Conservation (phyloP, 2,797 vertebrate species). For the Parotocinclus haroldoi region DNA sequence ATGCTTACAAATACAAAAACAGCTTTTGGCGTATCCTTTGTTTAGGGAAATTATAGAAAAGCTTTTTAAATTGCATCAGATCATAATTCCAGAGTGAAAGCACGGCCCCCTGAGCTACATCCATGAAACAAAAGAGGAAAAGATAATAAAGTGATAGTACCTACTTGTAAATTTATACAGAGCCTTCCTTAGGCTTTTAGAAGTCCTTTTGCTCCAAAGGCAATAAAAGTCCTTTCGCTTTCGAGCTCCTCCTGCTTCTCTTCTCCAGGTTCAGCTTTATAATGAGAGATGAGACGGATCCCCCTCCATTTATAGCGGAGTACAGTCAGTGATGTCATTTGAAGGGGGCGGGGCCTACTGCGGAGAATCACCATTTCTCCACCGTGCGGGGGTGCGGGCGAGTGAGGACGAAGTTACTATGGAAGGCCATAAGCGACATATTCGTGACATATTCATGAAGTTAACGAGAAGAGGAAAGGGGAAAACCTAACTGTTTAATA, state of each 20-base stretch:
- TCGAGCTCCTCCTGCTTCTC: conserved; percentile 52
- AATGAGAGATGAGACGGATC: conserved; percentile 49
- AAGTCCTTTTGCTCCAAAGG: background rate
- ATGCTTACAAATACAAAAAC: too few relatives aligned
- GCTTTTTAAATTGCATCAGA: too few relatives aligned
- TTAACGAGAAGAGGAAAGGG: too few relatives aligned
- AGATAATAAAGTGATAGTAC: background rate
- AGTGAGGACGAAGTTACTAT: background rate
- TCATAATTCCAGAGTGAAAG: too few relatives aligned
- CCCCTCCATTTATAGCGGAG: conserved; percentile 63
- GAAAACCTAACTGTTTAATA: too few relatives aligned
- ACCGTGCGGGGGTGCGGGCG: background rate
- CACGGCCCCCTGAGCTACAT: too few relatives aligned
- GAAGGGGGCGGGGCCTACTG: conserved; percentile 66
- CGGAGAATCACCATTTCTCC: conserved; percentile 63
- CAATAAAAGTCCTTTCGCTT: conserved; percentile 40
- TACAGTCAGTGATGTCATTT: conserved; percentile 65
- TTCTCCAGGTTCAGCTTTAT: conserved; percentile 41
- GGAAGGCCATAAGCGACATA: conserved; percentile 2
- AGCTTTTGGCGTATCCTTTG: too few relatives aligned
- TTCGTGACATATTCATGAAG: background rate
- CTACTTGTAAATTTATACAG: background rate
- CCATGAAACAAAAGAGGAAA: too few relatives aligned
- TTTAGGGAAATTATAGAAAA: too few relatives aligned
- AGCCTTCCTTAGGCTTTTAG: background rate